Evolutionary conservation across 30 jellyfish, hydroid and myxozoan genomes (phyloP).

Genomic region (Rhopilema esculentum): DNA sequence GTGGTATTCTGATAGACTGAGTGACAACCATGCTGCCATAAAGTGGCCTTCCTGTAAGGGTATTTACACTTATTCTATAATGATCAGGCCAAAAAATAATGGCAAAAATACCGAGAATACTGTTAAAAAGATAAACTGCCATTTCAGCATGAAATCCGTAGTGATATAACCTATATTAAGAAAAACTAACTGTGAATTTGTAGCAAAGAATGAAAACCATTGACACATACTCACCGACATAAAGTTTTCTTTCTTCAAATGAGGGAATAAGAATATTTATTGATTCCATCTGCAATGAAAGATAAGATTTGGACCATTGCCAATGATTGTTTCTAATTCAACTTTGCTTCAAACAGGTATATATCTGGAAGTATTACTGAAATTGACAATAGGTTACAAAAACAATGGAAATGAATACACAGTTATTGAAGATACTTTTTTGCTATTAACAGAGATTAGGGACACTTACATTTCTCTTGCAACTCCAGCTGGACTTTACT

Average conservation of each 20-base stretch:
- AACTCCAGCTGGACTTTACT: conserved; percentile 45
- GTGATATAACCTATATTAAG: background rate
- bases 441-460: background rate
- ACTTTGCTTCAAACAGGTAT: background rate
- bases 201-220: background rate
- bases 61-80: background rate
- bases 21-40: conserved; percentile 41
- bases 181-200: background rate
- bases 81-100: background rate
- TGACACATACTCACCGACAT: conserved; percentile 37
- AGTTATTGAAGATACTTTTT: too few relatives aligned
- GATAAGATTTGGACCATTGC: background rate
- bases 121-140: background rate
- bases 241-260: conserved; percentile 12
- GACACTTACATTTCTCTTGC: conserved; percentile 56
- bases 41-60: conserved; percentile 37
- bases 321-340: too few relatives aligned
- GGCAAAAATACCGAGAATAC: background rate
- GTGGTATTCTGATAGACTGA: conserved; percentile 50
- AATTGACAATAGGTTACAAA: background rate
- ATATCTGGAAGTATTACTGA: too few relatives aligned
- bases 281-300: conserved; percentile 27
- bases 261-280: conserved; percentile 56
- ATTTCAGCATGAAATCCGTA: background rate
- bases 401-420: background rate